Base-by-base conservation (phyloP, 2,797 vertebrate genomes). In the Gallinago nigripennis region DNA sequence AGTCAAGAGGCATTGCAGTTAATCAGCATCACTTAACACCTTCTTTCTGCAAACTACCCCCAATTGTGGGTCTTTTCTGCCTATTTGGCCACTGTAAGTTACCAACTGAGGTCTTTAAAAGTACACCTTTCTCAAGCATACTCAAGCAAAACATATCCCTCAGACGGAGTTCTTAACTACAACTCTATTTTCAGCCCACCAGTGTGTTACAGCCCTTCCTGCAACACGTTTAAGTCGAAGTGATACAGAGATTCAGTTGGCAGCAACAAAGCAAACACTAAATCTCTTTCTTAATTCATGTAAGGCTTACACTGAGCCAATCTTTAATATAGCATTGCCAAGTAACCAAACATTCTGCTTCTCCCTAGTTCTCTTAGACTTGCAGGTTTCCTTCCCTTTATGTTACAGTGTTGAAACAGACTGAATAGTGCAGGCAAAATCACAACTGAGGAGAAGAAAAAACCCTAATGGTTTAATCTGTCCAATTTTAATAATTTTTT, bases 401-500 rank as follows among this genome's bases (percentile, higher is more conserved):
- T 35, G 35, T 31, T 41, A 82, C 31, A 37, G 37, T 31, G 63
- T 6, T n/a, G 19, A 79, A 86, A 68, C 33, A 41, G 35, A 35
- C 9, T 37, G 56, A 80, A 63, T 66, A 71, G 10, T 54, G 57
- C 56, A 82, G n/a, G 46, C 5, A 58, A 77, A 58, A 68, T 20
- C 15, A 80, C 12, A 72, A 9, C 0, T 65, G 23, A 82, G 6
- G 17, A 58, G 6, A 12, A 9, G 41, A 6, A 58, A 63, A 57
- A 9, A 2, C 2, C 4, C 6, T 20, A 70, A 16, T 41, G 16
- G 27, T 71, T 90, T 75, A 46, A 46, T 79, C 61, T 63, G 27
- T 39, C 73, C 51, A 50, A 25, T 39, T 91, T 91, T 86, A 92
- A 87, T 77, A 94, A 86, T 48, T 80, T 93, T 72, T 95, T 63